These are phyloP conservation scores for Neolamprologus brichardi DNA, from an alignment of 2,113 vertebrate species.

Conservation along the genomic window DNA sequence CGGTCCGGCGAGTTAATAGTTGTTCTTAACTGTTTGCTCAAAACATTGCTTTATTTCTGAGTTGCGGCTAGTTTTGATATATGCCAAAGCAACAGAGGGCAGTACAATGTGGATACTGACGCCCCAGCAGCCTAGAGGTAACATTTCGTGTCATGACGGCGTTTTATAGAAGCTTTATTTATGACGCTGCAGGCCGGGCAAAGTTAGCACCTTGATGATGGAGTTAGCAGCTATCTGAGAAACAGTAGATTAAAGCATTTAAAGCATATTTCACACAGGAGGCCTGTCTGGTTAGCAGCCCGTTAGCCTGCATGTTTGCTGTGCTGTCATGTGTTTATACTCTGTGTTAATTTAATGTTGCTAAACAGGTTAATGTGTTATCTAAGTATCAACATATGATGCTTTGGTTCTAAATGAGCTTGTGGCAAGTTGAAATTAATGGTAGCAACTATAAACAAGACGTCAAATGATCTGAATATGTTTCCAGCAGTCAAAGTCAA, in stretches of 20 bases:
- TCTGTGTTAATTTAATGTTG: neutral
- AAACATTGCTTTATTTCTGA: neutral
- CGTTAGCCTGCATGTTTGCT: neutral
- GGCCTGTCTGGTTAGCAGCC: neutral
- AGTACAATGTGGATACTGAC: constrained; percentile 69
- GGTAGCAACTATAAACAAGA: neutral
- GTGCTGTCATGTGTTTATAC: neutral
- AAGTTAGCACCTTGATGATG: neutral
- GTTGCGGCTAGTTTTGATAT: neutral
- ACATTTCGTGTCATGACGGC: neutral
- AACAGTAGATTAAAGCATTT: neutral
- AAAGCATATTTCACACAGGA: neutral
- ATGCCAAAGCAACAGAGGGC: neutral
- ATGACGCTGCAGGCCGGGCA: neutral
- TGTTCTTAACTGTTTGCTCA: too few relatives aligned
- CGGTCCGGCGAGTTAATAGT: neutral
- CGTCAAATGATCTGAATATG: neutral
- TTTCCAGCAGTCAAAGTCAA: neutral
- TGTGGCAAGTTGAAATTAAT: neutral
- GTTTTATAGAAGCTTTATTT: neutral
- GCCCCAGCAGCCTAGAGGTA: constrained; percentile 54
- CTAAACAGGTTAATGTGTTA: neutral
- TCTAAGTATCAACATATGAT: neutral
- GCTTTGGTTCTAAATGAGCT: neutral
- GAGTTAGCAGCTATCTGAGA: neutral